Percentiles rank a stretch among this genome's conserved stretches.
Conservation (phyloP, 2,797 vertebrate genomes). For the Bradypodion ventrale region DNA sequence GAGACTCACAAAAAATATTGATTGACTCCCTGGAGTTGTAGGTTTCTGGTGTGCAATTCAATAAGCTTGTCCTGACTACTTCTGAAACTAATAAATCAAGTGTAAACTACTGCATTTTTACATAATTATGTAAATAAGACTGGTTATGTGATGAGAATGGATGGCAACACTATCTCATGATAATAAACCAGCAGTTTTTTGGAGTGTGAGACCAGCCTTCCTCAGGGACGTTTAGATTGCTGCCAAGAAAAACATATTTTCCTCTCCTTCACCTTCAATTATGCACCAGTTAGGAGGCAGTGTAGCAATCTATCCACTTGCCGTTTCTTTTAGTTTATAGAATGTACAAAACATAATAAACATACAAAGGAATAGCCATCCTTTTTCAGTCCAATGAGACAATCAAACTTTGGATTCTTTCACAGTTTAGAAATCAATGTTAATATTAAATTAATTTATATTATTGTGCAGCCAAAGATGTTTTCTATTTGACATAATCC, state of each 20-base stretch:
- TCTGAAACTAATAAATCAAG: constrained; percentile 60
- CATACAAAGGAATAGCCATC: background rate
- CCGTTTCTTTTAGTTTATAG: background rate
- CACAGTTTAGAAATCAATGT: background rate
- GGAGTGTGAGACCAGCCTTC: background rate
- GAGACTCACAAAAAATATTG: constrained; percentile 63
- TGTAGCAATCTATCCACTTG: background rate
- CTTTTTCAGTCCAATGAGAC: background rate
- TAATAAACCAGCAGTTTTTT: constrained; percentile 27
- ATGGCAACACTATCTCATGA: background rate
- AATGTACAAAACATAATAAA: background rate
- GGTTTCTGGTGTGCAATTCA: constrained; percentile 51
- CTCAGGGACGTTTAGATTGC: background rate
- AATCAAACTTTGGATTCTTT: no score
- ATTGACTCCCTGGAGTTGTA: constrained; percentile 47
- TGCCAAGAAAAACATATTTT: background rate
- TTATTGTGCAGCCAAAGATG: background rate
- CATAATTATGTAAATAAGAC: constrained; percentile 49
- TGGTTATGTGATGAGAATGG: constrained; percentile 31
- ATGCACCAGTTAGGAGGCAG: background rate
- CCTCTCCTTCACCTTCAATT: background rate
- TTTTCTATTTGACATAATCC: background rate
- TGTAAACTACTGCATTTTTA: constrained; percentile 50
- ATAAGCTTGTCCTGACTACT: constrained; percentile 47
- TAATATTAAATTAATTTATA: background rate